phyloP scores from a whole-genome alignment of 2,888 invertebrate species.

The Hofmannophila pseudospretella region DNA sequence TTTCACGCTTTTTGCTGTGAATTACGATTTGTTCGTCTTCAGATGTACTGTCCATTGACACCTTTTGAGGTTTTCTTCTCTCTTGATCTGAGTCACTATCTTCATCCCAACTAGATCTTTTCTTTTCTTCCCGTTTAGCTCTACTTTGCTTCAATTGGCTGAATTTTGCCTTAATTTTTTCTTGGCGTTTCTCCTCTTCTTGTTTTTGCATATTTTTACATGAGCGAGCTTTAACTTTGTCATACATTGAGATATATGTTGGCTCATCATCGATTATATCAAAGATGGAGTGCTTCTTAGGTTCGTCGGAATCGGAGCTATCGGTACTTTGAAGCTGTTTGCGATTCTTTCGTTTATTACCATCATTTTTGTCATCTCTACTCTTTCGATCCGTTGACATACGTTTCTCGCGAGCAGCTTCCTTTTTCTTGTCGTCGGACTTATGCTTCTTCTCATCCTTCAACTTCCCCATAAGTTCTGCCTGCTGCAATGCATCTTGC shows the following conservation, averaged over 20 bases:
- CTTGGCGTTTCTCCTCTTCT: conserved; percentile 90
- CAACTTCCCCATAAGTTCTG: conserved; percentile 51
- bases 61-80: conserved; percentile 52
- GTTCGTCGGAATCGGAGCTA: conserved; percentile 87
- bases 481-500: conserved; percentile 61
- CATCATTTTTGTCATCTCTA: conserved; percentile 64
- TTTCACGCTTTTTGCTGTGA: conserved; percentile 68
- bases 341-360: conserved; percentile 50
- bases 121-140: conserved; percentile 92
- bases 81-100: conserved; percentile 85
- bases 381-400: conserved; percentile 73
- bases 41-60: conserved; percentile 74
- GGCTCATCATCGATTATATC: conserved; percentile 94
- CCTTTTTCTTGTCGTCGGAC: conserved; percentile 67
- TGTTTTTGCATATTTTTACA: conserved; percentile 96
- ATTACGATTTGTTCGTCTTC: conserved; percentile 66
- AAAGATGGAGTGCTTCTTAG: conserved; percentile 94
- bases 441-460: conserved; percentile 65
- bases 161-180: conserved; percentile 93
- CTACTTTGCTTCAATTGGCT: conserved; percentile 91
- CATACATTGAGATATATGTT: conserved; percentile 97
- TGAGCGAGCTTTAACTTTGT: conserved; percentile 95
- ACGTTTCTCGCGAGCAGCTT: conserved; percentile 63
- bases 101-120: conserved; percentile 93
- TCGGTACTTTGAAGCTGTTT: conserved; percentile 78